Conservation (phyloP, 2,113 vertebrate genomes). For the Entelurus aequoreus region DNA sequence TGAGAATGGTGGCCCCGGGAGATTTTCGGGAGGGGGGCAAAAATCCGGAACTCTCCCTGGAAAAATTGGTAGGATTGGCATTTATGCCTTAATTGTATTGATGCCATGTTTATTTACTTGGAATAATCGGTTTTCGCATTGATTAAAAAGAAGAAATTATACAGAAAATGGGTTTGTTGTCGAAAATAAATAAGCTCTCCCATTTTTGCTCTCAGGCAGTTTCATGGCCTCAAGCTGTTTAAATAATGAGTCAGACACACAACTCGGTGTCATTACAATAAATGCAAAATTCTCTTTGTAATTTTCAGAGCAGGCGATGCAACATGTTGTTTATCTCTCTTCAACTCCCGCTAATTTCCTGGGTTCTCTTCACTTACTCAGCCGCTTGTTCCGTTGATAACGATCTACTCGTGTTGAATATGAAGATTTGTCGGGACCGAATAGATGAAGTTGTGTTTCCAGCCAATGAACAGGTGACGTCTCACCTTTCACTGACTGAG, state of each 20-base stretch:
- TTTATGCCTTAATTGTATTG: too few relatives aligned
- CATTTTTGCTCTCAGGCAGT: conserved; percentile 1
- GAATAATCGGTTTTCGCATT: too few relatives aligned
- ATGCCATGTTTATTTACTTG: conserved; percentile 1
- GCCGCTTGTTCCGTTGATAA: background rate
- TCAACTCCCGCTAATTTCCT: too few relatives aligned
- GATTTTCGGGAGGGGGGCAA: too few relatives aligned
- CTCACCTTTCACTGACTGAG: conserved; percentile 31
- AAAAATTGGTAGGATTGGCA: too few relatives aligned
- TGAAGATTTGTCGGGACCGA: background rate
- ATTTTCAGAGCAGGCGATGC: too few relatives aligned
- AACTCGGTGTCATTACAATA: background rate
- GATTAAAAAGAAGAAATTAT: background rate
- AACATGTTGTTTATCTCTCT: too few relatives aligned
- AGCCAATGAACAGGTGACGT: conserved; percentile 35
- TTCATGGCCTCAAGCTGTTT: background rate
- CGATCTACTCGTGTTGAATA: background rate
- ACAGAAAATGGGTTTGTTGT: background rate
- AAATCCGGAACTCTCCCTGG: too few relatives aligned
- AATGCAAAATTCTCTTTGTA: background rate
- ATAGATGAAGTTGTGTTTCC: conserved; percentile 21
- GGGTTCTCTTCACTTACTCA: too few relatives aligned
- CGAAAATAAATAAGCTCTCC: conserved; percentile 1
- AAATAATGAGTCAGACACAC: background rate
- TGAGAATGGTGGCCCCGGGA: too few relatives aligned